Percentiles rank a stretch among this genome's conserved stretches.
These are phyloP conservation scores for Callyntrura sp. DNA, from an alignment of 2,888 invertebrate genomes.

Conservation along the genomic window DNA sequence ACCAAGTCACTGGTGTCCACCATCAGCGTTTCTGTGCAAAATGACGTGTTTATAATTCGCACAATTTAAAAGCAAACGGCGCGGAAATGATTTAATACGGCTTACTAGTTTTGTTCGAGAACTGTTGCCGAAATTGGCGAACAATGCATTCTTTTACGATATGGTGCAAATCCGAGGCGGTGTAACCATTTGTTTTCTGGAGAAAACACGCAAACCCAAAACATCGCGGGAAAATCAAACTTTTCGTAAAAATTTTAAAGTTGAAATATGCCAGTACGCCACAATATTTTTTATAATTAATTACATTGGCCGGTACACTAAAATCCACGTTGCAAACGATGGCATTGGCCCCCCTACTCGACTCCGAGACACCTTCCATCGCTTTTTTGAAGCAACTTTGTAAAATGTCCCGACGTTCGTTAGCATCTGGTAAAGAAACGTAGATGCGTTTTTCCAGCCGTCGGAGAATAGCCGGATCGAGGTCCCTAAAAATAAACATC, in stretches of 20 bases:
- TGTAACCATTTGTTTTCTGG: conserved; percentile 90
- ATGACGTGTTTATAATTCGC: too few species aligned
- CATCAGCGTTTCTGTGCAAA: conserved; percentile 77
- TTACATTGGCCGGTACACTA: conserved; percentile 77
- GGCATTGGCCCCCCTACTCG: conserved; percentile 80
- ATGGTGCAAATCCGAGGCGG: conserved; percentile 94
- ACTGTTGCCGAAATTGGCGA: conserved; percentile 79
- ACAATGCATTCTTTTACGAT: conserved; percentile 96
- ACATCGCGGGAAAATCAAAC: too few species aligned
- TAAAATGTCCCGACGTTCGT: conserved; percentile 90
- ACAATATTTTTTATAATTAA: conserved; percentile 3
- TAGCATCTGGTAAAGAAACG: conserved; percentile 91
- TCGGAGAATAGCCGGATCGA: conserved; percentile 94
- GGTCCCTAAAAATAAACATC: conserved; percentile 88
- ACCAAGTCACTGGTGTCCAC: conserved; percentile 79
- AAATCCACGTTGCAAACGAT: conserved; percentile 78
- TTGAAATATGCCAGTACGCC: too few species aligned
- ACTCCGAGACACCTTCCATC: conserved; percentile 85
- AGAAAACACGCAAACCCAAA: conserved; percentile 63
- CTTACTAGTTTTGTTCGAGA: conserved; percentile 80
- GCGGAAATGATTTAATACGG: background rate
- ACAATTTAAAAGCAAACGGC: background rate
- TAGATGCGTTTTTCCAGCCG: conserved; percentile 95
- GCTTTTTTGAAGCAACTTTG: conserved; percentile 85
- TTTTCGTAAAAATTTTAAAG: too few species aligned